A percentile compares a stretch with the other conserved stretches of the same genome.
These are phyloP conservation scores for Manis javanica DNA, from an alignment of 2,797 vertebrate genomes.

Conservation along the genomic window DNA sequence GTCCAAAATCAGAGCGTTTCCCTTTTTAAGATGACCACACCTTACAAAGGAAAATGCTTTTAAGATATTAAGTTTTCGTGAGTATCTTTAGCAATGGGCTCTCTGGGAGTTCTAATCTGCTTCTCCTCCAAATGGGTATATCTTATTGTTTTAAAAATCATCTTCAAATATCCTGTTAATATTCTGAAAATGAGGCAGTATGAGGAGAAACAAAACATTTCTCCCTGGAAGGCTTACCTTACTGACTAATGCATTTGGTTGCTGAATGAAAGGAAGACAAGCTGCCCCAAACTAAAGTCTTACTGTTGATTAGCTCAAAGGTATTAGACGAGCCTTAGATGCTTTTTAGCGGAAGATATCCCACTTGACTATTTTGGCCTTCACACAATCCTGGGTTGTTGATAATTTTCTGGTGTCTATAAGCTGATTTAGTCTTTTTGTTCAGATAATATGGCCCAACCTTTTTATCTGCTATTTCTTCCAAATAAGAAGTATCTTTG, in stretches of 20 bases:
- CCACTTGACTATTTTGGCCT: neutral
- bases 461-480: slow-evolving; percentile 12
- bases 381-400: neutral
- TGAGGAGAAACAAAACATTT: neutral
- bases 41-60: slow-evolving; percentile 45
- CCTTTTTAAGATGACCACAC: neutral
- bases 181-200: neutral
- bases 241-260: neutral
- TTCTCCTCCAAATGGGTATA: slow-evolving; percentile 27
- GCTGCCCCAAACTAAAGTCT: neutral
- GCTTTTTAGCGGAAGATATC: neutral
- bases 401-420: neutral
- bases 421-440: neutral
- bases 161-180: neutral
- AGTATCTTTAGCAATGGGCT: neutral
- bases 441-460: neutral
- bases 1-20: neutral
- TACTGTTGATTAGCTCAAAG: neutral
- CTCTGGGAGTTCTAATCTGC: slow-evolving; percentile 31
- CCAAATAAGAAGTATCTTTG: slow-evolving; percentile 5
- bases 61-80: slow-evolving; percentile 50
- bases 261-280: neutral
- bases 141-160: slow-evolving; percentile 45
- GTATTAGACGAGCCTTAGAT: neutral
- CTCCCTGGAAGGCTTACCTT: neutral